phyloP scores from a whole-genome alignment of 2,113 vertebrate species.

The Barnardius zonarius region DNA sequence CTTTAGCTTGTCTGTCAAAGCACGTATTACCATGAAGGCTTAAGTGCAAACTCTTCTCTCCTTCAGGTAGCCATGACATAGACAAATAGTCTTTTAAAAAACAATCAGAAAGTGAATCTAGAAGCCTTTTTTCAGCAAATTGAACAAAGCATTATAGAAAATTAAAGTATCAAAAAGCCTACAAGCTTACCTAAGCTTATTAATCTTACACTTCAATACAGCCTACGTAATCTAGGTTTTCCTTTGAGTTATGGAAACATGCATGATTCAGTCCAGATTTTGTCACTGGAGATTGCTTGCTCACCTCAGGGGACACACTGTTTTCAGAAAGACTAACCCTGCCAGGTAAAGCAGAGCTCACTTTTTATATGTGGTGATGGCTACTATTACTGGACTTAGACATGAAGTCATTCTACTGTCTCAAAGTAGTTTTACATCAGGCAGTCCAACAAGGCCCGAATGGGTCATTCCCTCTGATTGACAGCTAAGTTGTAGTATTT shows the following conservation, averaged over 20 bases:
- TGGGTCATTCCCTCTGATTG: background rate
- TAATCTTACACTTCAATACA: background rate
- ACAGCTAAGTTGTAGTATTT: background rate
- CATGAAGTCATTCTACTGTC: background rate
- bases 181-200: background rate
- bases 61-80: background rate
- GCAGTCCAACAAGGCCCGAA: background rate
- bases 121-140: background rate
- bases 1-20: conserved; percentile 5
- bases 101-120: background rate
- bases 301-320: background rate
- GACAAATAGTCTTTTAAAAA: background rate
- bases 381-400: background rate
- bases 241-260: background rate
- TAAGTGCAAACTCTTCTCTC: background rate
- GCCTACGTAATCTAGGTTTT: background rate
- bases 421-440: background rate
- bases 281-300: background rate
- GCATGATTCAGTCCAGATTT: background rate
- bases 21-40: background rate
- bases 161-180: background rate
- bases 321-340: background rate
- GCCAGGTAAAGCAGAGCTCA: background rate
- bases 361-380: background rate
- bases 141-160: background rate